These are phyloP conservation scores for Chelon auratus DNA, from an alignment of 2,797 vertebrate species.

Conservation along the genomic window DNA sequence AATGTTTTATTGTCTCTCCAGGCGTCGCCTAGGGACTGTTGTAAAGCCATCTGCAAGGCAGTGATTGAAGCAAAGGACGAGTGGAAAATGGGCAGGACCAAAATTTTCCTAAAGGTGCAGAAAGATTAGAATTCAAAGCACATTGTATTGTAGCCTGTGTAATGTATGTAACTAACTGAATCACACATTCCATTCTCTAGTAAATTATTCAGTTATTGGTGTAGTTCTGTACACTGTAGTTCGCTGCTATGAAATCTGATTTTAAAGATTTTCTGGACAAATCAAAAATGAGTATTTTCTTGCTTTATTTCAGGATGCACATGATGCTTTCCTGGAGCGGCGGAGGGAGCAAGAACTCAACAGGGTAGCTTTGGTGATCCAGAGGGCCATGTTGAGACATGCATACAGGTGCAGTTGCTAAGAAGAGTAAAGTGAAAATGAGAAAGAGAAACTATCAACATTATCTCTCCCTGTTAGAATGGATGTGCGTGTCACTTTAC, in stretches of 20 bases:
- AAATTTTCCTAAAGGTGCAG: conserved; percentile 94
- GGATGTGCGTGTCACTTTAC: background rate
- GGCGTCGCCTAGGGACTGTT: conserved; percentile 79
- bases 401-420: conserved; percentile 87
- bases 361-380: conserved; percentile 87
- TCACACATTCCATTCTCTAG: too few relatives aligned
- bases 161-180: too few relatives aligned
- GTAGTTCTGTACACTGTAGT: too few relatives aligned
- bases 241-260: background rate
- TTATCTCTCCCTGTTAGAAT: conserved; percentile 10
- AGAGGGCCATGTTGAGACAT: conserved; percentile 88
- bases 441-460: background rate
- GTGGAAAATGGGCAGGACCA: conserved; percentile 92
- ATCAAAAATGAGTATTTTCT: background rate
- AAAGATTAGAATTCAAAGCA: conserved; percentile 14
- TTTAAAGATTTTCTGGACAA: background rate
- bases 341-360: conserved; percentile 84
- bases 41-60: conserved; percentile 83
- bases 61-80: conserved; percentile 82
- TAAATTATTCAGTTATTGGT: too few relatives aligned
- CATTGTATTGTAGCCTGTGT: background rate
- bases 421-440: background rate
- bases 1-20: conserved; percentile 50
- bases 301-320: conserved; percentile 84
- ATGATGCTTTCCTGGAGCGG: conserved; percentile 88